Conservation (phyloP, 2,113 vertebrate species). For the Clarias macrocephalus region DNA sequence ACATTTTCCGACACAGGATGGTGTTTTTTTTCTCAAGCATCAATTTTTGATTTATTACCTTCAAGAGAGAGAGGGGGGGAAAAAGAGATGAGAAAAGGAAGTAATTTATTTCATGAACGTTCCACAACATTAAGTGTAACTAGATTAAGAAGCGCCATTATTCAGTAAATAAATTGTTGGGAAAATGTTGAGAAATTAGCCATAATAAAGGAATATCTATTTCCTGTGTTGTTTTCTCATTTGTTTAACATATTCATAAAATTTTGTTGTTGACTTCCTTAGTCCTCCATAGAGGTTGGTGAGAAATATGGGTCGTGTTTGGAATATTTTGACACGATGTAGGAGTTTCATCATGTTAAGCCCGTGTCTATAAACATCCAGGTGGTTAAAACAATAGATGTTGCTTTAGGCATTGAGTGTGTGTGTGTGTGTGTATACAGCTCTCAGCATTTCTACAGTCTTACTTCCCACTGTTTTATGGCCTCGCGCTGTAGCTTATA, state of each 20-base stretch:
- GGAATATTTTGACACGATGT: background rate
- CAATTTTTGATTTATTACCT: background rate
- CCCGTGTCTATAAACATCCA: background rate
- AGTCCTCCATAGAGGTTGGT: background rate
- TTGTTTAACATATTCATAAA: background rate
- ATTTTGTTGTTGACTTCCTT: background rate
- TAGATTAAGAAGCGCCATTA: background rate
- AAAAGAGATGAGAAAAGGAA: background rate
- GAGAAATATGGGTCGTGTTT: background rate
- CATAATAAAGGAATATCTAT: too few relatives aligned
- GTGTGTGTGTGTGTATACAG: background rate
- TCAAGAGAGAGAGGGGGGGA: background rate
- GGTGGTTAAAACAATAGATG: constrained; percentile 6
- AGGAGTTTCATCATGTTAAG: background rate
- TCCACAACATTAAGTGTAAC: background rate
- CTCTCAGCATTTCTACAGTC: background rate
- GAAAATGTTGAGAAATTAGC: background rate
- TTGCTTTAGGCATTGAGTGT: background rate
- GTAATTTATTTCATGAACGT: background rate
- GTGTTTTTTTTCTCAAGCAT: background rate
- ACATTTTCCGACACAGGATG: background rate
- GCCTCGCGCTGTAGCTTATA: constrained; percentile 25
- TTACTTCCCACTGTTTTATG: constrained; percentile 18
- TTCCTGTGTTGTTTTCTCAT: background rate
- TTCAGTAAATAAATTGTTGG: background rate